Evolutionary conservation across 2,797 vertebrate species (phyloP), one percentile per base, ranked within the genome.

Genomic region (Spheniscus humboldti): DNA sequence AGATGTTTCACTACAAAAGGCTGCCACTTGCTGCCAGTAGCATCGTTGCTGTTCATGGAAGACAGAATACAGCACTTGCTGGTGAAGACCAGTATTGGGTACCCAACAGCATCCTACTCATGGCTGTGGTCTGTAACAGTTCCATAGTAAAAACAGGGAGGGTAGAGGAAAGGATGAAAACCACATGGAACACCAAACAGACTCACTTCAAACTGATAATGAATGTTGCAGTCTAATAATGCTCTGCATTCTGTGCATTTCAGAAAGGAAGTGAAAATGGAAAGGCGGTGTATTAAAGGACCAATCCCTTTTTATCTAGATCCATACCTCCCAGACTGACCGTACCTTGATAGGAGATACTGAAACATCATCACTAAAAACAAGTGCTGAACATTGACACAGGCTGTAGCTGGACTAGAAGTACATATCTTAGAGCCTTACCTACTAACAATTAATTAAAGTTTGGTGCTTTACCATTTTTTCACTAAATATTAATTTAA

Each of bases 41-140:
- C 80, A 73, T 11, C 3, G 1, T 0, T 57, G 68, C n/a, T 6
- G 8, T 14, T 33, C 64, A 47, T 0, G 2, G 60, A 75, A 37
- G 53, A 74, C 22, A 68, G 30, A 82, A 74, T 0, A 53, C 19
- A 47, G 69, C 69, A 35, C 19, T 4, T 30, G 50, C 37, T 67
- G 69, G 22, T 39, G 48, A 43, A 43, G 39, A 60, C 18, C 48
- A 37, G 47, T 13, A n/a, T 10, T 33, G 31, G 62, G 33, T 4
- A 82, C 18, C 5, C 53, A 75, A 24, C 18, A 88, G 47, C 50
- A 56, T n/a, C 66, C 31, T 25, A 10, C 67, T 10, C 15, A 1
- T 8, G 27, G 52, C 53, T 71, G 41, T 2, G 6, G 33, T 33
- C 13, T 67, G 23, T n/a, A 30, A 31, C 10, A 33, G 31, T 8